Percentiles rank a stretch among this genome's conserved stretches.
Evolutionary conservation across 1,140 invertebrate species (phyloP).

Genomic region (Zaprionus gabonicus): DNA sequence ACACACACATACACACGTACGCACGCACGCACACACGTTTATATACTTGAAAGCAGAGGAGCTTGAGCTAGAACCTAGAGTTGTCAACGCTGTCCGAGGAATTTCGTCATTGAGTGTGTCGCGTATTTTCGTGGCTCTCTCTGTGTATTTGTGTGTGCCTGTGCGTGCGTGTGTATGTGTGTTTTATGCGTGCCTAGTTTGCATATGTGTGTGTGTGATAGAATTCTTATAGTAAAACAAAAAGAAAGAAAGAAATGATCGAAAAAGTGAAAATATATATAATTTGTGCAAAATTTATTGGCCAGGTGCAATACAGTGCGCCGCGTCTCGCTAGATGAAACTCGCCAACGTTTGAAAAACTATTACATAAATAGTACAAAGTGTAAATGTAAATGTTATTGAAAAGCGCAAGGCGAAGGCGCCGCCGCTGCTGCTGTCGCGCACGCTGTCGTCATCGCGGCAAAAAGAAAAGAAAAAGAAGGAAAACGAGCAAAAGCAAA

Average conservation of each 20-base stretch:
- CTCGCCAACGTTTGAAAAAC: slow-evolving; percentile 67
- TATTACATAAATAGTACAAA: slow-evolving; percentile 82
- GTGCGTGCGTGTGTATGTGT: slow-evolving; percentile 36
- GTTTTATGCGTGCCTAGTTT: slow-evolving; percentile 62
- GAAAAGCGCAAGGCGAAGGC: slow-evolving; percentile 69
- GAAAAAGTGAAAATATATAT: slow-evolving; percentile 51
- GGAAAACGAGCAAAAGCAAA: slow-evolving; percentile 34
- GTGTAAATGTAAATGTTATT: slow-evolving; percentile 77
- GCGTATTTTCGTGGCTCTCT: slow-evolving; percentile 49
- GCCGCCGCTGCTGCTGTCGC: slow-evolving; percentile 54
- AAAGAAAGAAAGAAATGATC: slow-evolving; percentile 61
- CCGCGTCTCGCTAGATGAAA: slow-evolving; percentile 24
- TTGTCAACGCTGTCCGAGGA: slow-evolving; percentile 75
- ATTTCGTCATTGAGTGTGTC: slow-evolving; percentile 82
- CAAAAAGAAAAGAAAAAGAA: slow-evolving; percentile 51
- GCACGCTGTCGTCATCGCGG: slow-evolving; percentile 78
- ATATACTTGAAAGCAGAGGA: slow-evolving; percentile 49
- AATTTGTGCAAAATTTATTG: slow-evolving; percentile 43
- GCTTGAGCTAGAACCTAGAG: slow-evolving; percentile 78
- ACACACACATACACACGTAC: slow-evolving; percentile 27
- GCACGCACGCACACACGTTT: slow-evolving; percentile 9
- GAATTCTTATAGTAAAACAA: slow-evolving; percentile 73
- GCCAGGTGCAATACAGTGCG: slow-evolving; percentile 32
- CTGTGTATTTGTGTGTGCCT: slow-evolving; percentile 36
- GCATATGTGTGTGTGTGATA: slow-evolving; percentile 59